Conservation (phyloP, 2,113 vertebrate genomes). For the Lagenorhynchus albirostris region DNA sequence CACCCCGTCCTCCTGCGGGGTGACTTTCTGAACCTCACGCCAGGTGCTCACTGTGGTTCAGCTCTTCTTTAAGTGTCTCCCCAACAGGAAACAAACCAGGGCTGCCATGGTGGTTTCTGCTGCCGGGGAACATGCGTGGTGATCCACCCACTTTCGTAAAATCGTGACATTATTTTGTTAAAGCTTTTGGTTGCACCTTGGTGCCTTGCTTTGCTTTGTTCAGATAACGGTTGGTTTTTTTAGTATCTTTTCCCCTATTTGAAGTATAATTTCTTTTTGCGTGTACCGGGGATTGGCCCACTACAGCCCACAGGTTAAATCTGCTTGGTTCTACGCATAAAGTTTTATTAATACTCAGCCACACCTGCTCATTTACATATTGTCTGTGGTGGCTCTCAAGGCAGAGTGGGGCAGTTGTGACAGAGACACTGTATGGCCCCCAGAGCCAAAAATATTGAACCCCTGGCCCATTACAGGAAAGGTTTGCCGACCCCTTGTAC, state of each 20-base stretch:
- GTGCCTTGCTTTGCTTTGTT: not conserved
- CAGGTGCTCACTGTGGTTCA: not conserved
- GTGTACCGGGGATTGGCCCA: not conserved
- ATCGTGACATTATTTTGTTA: not conserved
- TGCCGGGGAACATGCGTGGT: rapidly evolving
- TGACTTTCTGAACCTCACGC: not conserved
- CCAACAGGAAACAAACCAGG: not conserved
- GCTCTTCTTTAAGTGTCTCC: not conserved
- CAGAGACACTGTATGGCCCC: not conserved
- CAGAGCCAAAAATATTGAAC: not conserved
- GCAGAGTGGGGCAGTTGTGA: not conserved
- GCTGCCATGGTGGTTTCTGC: not conserved
- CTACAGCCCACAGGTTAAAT: not conserved
- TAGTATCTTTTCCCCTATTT: not conserved
- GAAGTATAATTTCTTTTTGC: not conserved
- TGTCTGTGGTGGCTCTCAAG: not conserved
- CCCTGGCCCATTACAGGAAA: not conserved
- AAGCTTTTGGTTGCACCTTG: not conserved
- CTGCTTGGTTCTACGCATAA: not conserved
- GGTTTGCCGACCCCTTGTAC: not conserved
- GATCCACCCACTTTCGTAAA: not conserved
- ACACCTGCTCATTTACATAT: not conserved
- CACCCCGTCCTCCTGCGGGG: not conserved
- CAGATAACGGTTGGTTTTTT: not conserved
- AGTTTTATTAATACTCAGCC: not conserved